These are phyloP conservation scores for Fistularia tabacaria DNA, from an alignment of 2,797 vertebrate genomes.

Conservation along the genomic window DNA sequence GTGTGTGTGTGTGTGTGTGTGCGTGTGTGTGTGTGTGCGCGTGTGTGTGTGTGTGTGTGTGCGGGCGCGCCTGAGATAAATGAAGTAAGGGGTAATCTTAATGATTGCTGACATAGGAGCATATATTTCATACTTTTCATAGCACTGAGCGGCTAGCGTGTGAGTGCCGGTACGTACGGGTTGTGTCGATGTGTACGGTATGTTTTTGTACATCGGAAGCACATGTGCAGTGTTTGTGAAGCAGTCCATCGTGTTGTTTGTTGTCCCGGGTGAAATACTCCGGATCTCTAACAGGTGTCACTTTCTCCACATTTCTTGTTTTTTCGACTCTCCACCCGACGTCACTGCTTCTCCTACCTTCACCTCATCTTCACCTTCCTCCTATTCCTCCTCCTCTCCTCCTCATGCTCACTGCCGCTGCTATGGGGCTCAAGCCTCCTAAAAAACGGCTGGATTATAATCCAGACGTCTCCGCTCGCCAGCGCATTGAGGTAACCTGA, in stretches of 20 bases:
- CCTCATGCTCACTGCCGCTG: conserved; percentile 78
- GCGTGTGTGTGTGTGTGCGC: conserved; percentile 1
- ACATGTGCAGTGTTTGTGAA: conserved; percentile 40
- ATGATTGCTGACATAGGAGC: too few species aligned
- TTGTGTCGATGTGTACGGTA: background rate
- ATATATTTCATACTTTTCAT: too few species aligned
- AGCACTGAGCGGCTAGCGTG: too few species aligned
- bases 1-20: conserved; percentile 22
- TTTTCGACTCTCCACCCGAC: conserved; percentile 77
- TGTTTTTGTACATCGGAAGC: conserved; percentile 29
- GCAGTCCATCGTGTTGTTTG: conserved; percentile 24
- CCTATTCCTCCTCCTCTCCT: conserved; percentile 67
- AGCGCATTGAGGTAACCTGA: conserved; percentile 91
- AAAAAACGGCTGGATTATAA: conserved; percentile 99
- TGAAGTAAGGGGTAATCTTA: too few species aligned
- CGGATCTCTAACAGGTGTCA: conserved; percentile 76
- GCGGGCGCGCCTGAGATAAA: background rate
- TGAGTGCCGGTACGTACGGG: too few species aligned
- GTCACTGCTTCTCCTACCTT: conserved; percentile 84
- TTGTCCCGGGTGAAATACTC: conserved; percentile 28
- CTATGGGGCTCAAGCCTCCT: conserved; percentile 89
- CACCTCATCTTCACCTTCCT: conserved; percentile 91
- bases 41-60: conserved; percentile 32
- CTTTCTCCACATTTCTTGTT: conserved; percentile 86
- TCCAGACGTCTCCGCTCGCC: conserved; percentile 89